Evolutionary conservation across 2,797 vertebrate species (phyloP), one percentile per base, ranked within the genome.

Genomic region (Ataeniobius toweri): DNA sequence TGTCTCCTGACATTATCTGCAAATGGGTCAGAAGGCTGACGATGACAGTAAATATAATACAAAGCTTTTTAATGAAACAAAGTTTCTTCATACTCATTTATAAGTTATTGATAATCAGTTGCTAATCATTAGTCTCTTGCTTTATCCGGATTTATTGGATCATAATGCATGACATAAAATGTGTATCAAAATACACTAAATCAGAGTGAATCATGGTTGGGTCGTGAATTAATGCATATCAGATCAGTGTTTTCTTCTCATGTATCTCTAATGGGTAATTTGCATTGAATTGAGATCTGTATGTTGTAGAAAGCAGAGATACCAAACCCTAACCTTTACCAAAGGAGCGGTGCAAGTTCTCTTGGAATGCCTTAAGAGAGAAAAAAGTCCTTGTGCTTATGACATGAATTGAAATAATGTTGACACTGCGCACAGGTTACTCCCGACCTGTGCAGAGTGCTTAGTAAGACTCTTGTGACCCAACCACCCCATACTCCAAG

Each of bases 401-500:
- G 44, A 10, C 44, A 7, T 46, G 5, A 46, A 46, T 10, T 46
- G 44, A 46, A 46, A 46, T 20, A 18, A 53, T 53, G 5, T 5
- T 6, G 18, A 24, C 41, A 44, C 56, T 61, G 41, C 31, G 20
- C 3, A 24, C 36, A 68, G 16, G 20, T 20, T 9, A 2, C n/a
- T n/a, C 5, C 39, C 7, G 71, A 84, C 74, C 74, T 83, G 36
- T 75, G 67, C 50, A 48, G 71, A 10, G 48, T 5, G 48, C 68
- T 77, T 44, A 44, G 8, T 69, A n/a, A 68, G 41, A 69, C 63
- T 58, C 56, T 75, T n/a, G 71, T 58, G 48, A 46, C 39, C 80
- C 65, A 77, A 65, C 63, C 53, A 78, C 58, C 77, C 77, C 85
- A 72, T n/a, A 72, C 56, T 71, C 69, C 12, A 59, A 81, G 82